These are phyloP conservation scores for Cotesia congregata DNA, from an alignment of 2,888 invertebrate species.

Conservation along the genomic window DNA sequence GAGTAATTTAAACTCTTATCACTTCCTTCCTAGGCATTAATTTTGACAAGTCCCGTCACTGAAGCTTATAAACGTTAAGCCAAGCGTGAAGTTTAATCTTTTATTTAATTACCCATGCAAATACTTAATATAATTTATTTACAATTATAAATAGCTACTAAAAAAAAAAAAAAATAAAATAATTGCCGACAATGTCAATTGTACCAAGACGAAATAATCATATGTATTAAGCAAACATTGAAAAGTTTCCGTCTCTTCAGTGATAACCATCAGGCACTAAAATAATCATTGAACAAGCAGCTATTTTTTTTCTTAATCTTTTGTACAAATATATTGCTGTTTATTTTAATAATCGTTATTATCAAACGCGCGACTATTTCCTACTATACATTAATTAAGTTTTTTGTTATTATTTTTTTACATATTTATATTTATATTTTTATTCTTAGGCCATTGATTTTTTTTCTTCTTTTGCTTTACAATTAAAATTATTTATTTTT, in stretches of 20 bases:
- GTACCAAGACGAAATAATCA: background rate
- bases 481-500: background rate
- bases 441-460: background rate
- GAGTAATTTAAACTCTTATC: conserved; percentile 17
- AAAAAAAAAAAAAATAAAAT: background rate
- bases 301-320: background rate
- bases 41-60: conserved; percentile 10
- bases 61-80: background rate
- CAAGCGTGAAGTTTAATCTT: background rate
- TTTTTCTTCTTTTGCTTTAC: conserved; percentile 17
- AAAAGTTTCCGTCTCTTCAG: conserved; percentile 17
- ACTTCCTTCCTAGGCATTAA: conserved; percentile 24
- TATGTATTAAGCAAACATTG: conserved; percentile 1
- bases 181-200: background rate
- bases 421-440: conserved; percentile 28
- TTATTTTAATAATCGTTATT: background rate
- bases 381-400: conserved; percentile 9
- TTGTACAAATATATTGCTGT: background rate
- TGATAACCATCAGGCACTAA: conserved; percentile 4
- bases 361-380: background rate
- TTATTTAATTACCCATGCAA: background rate
- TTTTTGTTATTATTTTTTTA: conserved; percentile 8
- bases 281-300: conserved; percentile 6
- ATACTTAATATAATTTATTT: background rate
- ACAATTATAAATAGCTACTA: background rate